Percentiles rank a stretch among this genome's conserved stretches.
phyloP scores from a whole-genome alignment of 2,113 vertebrate genomes.

The Oryzias curvinotus region DNA sequence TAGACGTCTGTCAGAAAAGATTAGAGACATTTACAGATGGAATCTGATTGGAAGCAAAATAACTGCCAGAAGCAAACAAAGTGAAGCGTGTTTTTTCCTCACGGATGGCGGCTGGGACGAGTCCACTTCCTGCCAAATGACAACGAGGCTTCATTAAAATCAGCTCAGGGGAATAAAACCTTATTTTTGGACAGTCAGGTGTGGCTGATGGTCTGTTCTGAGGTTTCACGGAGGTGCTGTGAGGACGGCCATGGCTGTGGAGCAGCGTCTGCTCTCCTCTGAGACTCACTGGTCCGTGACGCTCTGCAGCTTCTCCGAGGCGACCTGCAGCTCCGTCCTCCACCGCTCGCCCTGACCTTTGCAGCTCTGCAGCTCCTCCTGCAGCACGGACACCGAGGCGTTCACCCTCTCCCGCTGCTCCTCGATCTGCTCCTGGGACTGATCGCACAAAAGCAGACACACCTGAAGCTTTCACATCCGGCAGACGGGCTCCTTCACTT shows the following conservation, averaged over 20 bases:
- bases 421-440: slow-evolving; percentile 87
- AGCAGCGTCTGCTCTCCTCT: no score
- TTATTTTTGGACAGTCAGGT: no score
- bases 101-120: slow-evolving; percentile 57
- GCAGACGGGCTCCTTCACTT: no score
- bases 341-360: slow-evolving; percentile 80
- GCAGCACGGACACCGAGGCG: slow-evolving; percentile 78
- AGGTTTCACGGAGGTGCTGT: no score
- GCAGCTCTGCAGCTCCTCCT: slow-evolving; percentile 85
- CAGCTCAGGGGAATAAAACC: slow-evolving; percentile 15
- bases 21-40: slow-evolving; percentile 13
- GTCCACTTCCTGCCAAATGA: slow-evolving; percentile 58
- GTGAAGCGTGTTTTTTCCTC: slow-evolving; percentile 53
- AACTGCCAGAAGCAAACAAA: slow-evolving; percentile 50
- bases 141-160: slow-evolving; percentile 65
- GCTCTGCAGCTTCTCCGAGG: slow-evolving; percentile 78
- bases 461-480: no score
- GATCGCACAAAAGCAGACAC: background rate
- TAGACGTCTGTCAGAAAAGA: slow-evolving; percentile 19
- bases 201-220: no score
- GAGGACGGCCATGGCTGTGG: no score
- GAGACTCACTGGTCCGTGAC: slow-evolving; percentile 83
- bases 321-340: slow-evolving; percentile 83
- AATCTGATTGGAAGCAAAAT: slow-evolving; percentile 28
- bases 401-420: slow-evolving; percentile 86